Conservation (phyloP, 2,888 invertebrate genomes). For the Branchipolynoe longqiensis region DNA sequence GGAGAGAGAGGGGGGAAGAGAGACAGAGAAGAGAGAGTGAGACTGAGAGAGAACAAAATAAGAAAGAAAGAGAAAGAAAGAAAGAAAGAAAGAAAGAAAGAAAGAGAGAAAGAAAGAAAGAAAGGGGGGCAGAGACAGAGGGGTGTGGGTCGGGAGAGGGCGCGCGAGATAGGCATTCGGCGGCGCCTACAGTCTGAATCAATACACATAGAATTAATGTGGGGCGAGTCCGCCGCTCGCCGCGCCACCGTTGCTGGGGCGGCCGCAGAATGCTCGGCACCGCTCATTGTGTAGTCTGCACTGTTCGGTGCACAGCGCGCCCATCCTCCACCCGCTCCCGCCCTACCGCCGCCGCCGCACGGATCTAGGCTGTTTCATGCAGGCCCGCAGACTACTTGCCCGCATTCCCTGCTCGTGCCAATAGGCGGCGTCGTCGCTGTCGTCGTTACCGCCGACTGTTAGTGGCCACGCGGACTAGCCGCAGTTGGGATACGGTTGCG, state of each 20-base stretch:
- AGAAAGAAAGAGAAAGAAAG: too few species aligned
- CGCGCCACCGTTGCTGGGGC: slow-evolving; percentile 28
- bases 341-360: background rate
- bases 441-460: too few species aligned
- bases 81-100: too few species aligned
- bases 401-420: slow-evolving; percentile 7
- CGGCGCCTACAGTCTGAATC: slow-evolving; percentile 7
- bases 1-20: too few species aligned
- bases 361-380: slow-evolving; percentile 6
- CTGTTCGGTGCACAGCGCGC: slow-evolving; percentile 36
- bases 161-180: too few species aligned
- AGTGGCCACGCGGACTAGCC: slow-evolving; percentile 17
- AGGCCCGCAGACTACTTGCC: slow-evolving; percentile 28
- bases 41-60: too few species aligned
- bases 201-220: slow-evolving; percentile 33
- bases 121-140: too few species aligned
- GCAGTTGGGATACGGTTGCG: slow-evolving; percentile 41
- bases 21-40: too few species aligned
- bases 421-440: slow-evolving; percentile 7
- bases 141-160: too few species aligned
- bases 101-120: too few species aligned
- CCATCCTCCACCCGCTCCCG: background rate
- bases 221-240: slow-evolving; percentile 2
- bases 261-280: slow-evolving; percentile 7
- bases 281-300: slow-evolving; percentile 29